A percentile compares a stretch with the other conserved stretches of the same genome.
phyloP scores from a whole-genome alignment of 2,797 vertebrate species.

The Heliangelus exortis region DNA sequence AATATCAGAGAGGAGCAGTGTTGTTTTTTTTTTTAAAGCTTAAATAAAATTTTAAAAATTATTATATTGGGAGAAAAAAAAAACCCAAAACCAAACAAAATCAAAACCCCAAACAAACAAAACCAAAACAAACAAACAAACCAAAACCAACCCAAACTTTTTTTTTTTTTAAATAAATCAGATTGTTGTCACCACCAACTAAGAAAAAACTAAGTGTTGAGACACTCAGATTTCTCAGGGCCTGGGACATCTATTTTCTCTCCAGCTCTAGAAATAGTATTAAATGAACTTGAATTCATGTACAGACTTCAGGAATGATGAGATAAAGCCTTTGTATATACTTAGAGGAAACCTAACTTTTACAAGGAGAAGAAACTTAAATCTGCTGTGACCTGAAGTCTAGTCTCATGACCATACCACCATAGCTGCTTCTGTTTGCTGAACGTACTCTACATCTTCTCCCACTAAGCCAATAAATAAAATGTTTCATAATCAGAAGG shows the following conservation, averaged over 20 bases:
- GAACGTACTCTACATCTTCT: background rate
- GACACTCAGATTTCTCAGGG: background rate
- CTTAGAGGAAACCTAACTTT: background rate
- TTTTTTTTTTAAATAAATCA: background rate
- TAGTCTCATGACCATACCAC: background rate
- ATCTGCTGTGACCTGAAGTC: background rate
- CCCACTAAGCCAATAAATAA: background rate
- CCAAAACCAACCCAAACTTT: background rate
- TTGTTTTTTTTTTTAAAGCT: background rate
- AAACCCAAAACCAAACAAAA: too few species aligned
- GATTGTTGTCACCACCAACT: background rate
- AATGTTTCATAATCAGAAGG: background rate
- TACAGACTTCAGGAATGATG: background rate
- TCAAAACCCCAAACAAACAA: too few species aligned
- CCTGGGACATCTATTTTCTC: background rate
- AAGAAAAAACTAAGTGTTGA: background rate
- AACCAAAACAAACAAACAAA: too few species aligned
- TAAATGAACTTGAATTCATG: background rate
- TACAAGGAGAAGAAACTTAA: background rate
- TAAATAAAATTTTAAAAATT: background rate
- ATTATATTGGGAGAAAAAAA: background rate
- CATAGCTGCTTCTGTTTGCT: conserved; percentile 1
- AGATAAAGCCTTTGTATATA: background rate
- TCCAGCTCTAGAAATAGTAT: background rate
- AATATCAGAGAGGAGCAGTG: background rate